A percentile compares a stretch with the other conserved stretches of the same genome.
Conservation (phyloP, 1,140 invertebrate species). For the Drosophila pallidifrons region DNA sequence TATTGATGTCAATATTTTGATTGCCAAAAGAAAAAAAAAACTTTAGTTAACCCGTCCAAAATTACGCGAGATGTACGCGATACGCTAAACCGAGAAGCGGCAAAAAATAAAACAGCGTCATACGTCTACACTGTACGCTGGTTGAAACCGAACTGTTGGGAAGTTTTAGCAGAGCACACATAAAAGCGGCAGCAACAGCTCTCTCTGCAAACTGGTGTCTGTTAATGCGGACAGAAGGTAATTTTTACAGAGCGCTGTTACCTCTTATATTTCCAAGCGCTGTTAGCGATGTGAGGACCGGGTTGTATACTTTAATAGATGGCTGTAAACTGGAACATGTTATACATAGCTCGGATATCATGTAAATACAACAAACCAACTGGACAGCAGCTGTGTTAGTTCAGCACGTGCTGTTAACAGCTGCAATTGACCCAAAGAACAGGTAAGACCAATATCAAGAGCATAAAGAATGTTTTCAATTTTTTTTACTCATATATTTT, state of each 20-base stretch:
- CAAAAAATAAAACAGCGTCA: constrained; percentile 23
- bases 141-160: constrained; percentile 54
- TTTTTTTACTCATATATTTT: not conserved
- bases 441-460: constrained; percentile 6
- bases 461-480: no score
- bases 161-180: constrained; percentile 31
- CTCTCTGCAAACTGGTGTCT: not conserved
- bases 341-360: constrained; percentile 17
- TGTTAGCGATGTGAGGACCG: not conserved
- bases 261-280: not conserved
- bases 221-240: not conserved
- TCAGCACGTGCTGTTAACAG: constrained; percentile 65
- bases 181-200: constrained; percentile 22
- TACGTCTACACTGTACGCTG: constrained; percentile 45
- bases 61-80: constrained; percentile 63
- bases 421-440: constrained; percentile 48
- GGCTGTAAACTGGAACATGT: constrained; percentile 15
- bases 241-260: constrained; percentile 9
- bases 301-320: not conserved
- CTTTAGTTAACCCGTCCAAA: constrained; percentile 16
- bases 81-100: constrained; percentile 43
- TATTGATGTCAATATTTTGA: constrained; percentile 33
- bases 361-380: constrained; percentile 33
- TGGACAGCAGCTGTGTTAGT: constrained; percentile 27
- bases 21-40: constrained; percentile 11